Evolutionary conservation across 2,888 invertebrate species (phyloP).

Genomic region (Agrochola litura): DNA sequence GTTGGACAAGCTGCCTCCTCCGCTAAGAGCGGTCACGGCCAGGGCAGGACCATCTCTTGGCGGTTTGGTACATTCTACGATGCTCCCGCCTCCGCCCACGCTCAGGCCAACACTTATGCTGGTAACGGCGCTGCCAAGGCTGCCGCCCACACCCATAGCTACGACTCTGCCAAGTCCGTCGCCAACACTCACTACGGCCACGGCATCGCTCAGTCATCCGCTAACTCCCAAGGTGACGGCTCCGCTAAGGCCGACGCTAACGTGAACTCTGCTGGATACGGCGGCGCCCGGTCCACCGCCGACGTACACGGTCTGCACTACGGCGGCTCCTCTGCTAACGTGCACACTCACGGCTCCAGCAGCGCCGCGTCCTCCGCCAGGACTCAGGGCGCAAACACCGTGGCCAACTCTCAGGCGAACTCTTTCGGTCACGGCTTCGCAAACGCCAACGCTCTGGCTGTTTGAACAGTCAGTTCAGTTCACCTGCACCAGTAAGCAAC

Average conservation of each 20-base stretch:
- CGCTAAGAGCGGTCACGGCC: slow-evolving; percentile 69
- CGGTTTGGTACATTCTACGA: slow-evolving; percentile 84
- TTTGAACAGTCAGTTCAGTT: slow-evolving; percentile 64
- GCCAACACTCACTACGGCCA: slow-evolving; percentile 65
- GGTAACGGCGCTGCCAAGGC: slow-evolving; percentile 67
- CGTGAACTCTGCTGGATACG: slow-evolving; percentile 69
- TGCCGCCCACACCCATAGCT: slow-evolving; percentile 68
- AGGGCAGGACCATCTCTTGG: slow-evolving; percentile 80
- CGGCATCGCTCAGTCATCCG: slow-evolving; percentile 70
- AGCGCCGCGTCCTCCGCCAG: slow-evolving; percentile 78
- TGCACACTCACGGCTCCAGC: slow-evolving; percentile 76
- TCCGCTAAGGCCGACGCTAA: slow-evolving; percentile 74
- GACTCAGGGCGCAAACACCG: slow-evolving; percentile 65
- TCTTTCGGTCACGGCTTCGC: slow-evolving; percentile 78
- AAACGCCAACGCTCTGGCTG: slow-evolving; percentile 78
- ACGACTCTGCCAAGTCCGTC: slow-evolving; percentile 67
- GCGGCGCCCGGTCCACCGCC: slow-evolving; percentile 72
- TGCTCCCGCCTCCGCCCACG: slow-evolving; percentile 69
- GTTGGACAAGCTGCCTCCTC: slow-evolving; percentile 73
- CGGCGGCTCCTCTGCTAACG: slow-evolving; percentile 68
- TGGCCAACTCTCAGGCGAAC: slow-evolving; percentile 79
- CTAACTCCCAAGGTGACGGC: slow-evolving; percentile 73
- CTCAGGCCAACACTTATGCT: slow-evolving; percentile 62
- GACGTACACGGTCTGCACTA: slow-evolving; percentile 68
- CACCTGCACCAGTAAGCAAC: slow-evolving; percentile 72